phyloP scores from a whole-genome alignment of 2,113 vertebrate species.

The Panurus biarmicus region DNA sequence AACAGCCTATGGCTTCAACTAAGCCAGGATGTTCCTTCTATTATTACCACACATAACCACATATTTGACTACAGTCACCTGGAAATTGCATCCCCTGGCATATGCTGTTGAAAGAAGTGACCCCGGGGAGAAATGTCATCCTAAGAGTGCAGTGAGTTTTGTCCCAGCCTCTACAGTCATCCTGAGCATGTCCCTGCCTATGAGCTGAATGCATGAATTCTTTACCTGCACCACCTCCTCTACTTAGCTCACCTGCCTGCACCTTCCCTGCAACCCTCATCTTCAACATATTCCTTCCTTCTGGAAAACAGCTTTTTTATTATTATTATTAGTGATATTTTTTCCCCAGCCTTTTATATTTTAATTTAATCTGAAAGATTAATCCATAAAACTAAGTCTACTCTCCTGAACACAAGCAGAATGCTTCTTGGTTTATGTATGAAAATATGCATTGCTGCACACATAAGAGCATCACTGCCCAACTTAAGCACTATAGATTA shows the following conservation, averaged over 20 bases:
- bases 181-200: accelerated
- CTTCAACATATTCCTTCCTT: not conserved
- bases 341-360: not conserved
- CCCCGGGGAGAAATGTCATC: not conserved
- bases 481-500: not conserved
- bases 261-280: not conserved
- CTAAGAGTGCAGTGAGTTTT: not conserved
- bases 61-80: not conserved
- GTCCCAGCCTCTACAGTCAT: not conserved
- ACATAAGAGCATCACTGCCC: not conserved
- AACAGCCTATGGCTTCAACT: not conserved
- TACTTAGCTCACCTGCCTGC: not conserved
- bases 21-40: not conserved
- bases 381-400: not conserved
- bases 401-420: not conserved
- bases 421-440: not conserved
- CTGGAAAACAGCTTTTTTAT: not conserved
- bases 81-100: not conserved
- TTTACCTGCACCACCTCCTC: not conserved
- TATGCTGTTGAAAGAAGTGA: not conserved
- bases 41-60: not conserved
- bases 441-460: not conserved
- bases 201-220: not conserved
- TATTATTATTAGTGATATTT: too few species aligned
- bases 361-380: not conserved